Evolutionary conservation across 2,797 vertebrate species (phyloP).

Genomic region (Denticeps clupeoides): DNA sequence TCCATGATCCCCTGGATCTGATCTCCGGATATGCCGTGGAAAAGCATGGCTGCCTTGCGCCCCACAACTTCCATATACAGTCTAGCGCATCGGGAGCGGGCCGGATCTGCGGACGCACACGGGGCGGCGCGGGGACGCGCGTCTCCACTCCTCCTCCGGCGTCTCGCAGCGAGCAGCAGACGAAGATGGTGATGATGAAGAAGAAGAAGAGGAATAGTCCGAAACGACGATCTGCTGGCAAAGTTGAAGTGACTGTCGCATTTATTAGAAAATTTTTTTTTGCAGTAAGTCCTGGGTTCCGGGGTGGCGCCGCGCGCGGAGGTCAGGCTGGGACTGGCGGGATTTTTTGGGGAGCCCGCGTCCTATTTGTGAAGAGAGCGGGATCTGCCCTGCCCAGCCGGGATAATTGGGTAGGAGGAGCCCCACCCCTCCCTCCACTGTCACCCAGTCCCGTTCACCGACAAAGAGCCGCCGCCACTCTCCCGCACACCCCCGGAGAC

Average conservation of each 20-base stretch:
- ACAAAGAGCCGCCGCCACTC: constrained; percentile 98
- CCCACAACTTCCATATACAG: constrained; percentile 98
- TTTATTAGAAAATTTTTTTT: constrained; percentile 28
- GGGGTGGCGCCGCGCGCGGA: constrained; percentile 76
- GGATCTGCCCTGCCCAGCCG: constrained; percentile 89
- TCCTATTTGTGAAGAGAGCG: constrained; percentile 82
- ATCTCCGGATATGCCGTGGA: constrained; percentile 99
- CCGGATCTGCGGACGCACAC: no score
- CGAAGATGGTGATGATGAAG: no score
- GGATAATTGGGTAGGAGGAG: constrained; percentile 98
- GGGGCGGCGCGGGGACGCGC: no score
- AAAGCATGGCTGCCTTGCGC: constrained; percentile 98
- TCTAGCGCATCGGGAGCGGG: no score
- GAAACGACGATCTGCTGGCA: constrained; percentile 39
- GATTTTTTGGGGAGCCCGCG: constrained; percentile 73
- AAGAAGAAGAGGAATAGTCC: constrained; percentile 51
- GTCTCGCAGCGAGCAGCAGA: no score
- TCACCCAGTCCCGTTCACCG: constrained; percentile 86
- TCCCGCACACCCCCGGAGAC: constrained; percentile 67
- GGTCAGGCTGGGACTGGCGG: constrained; percentile 89
- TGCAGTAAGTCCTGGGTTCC: constrained; percentile 58
- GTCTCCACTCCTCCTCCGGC: constrained; percentile 38
- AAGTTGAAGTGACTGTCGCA: constrained; percentile 43
- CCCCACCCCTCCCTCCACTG: constrained; percentile 66
- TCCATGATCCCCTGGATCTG: constrained; percentile 99